Base-by-base conservation (phyloP, 2,113 vertebrate genomes). In the Zosterops borbonicus region DNA sequence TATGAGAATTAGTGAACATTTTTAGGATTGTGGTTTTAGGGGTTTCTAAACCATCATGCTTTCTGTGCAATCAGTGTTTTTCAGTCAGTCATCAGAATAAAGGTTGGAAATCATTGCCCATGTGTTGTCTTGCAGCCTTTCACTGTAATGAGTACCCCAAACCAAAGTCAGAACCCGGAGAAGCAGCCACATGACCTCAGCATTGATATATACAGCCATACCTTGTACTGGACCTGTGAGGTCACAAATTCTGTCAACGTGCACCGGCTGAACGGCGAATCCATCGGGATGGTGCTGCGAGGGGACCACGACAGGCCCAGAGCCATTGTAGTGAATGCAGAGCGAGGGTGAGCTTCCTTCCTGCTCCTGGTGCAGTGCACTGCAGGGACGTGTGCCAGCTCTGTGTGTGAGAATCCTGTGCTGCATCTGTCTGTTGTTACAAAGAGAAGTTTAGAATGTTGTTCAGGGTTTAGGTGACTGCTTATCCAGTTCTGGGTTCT, bases 211-310 rank as follows among this genome's bases (percentile, higher is more conserved):
- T 99, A 98, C 96, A 99, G 99, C 92, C 99, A 99, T 12, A 98
- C 98, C 18, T 96, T 99, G 20, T 99, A 99, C 97, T 99, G 99
- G 99, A 99, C 99, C 12, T 99, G 99, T 2, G 99, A 99, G 97
- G 98, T 97, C 65, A 98, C 98, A 41, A 99, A 99, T 92, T 99
- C 98, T 18, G 97, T 99, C 96, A 99, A 99, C 2, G 98, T 99
- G 20, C 98, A 99, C 84, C 97, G 98, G 68, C 98, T 99, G 97
- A 98, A 97, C 0, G 98, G 99, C 2, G 97, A 98, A 6, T 91
- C 94, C 1, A 97, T 99, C n/a, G 99, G 99, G 2, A 98, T 99
- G 94, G 99, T 99, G 77, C 95, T 99, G 42, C 98, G 98, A 4
- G 99, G 99, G 8, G 98, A 99, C 6, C 98, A 97, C 0, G 99